phyloP scores from a whole-genome alignment of 2,888 invertebrate species.

The Stegana nigrithorax region DNA sequence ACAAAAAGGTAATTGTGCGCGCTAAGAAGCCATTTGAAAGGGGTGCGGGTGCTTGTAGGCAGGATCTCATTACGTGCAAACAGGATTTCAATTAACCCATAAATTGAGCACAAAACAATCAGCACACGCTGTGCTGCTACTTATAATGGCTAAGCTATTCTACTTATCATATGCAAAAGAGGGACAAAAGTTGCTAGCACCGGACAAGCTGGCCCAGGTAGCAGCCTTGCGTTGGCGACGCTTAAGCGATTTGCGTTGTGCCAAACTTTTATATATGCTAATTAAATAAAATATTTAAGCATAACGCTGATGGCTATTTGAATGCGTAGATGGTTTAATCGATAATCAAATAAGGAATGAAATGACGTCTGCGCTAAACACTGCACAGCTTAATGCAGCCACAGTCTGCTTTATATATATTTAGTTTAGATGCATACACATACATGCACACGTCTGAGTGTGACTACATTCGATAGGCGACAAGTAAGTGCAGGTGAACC shows the following conservation, averaged over 20 bases:
- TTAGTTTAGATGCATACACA: neutral
- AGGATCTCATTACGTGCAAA: slow-evolving; percentile 35
- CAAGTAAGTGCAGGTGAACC: slow-evolving; percentile 18
- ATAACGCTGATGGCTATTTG: slow-evolving; percentile 52
- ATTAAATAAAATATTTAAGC: slow-evolving; percentile 16
- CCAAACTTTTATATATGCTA: neutral
- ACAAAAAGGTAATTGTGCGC: slow-evolving; percentile 2
- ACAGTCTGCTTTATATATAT: neutral
- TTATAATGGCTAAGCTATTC: slow-evolving; percentile 49
- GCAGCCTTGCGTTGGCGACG: slow-evolving; percentile 16
- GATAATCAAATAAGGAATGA: slow-evolving; percentile 53
- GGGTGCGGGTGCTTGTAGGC: slow-evolving; percentile 11
- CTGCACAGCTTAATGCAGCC: neutral
- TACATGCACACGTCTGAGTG: neutral
- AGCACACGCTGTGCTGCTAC: slow-evolving; percentile 8
- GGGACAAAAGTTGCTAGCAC: slow-evolving; percentile 8
- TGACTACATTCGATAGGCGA: neutral
- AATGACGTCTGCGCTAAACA: neutral
- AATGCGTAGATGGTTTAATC: slow-evolving; percentile 51
- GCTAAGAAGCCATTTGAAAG: slow-evolving; percentile 15
- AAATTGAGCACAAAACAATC: slow-evolving; percentile 42
- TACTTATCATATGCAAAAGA: slow-evolving; percentile 31
- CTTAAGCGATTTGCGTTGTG: neutral
- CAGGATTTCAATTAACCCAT: slow-evolving; percentile 45
- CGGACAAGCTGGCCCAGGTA: too few species aligned